Conservation (phyloP, 2,888 invertebrate genomes). For the Tachystola acroxantha region DNA sequence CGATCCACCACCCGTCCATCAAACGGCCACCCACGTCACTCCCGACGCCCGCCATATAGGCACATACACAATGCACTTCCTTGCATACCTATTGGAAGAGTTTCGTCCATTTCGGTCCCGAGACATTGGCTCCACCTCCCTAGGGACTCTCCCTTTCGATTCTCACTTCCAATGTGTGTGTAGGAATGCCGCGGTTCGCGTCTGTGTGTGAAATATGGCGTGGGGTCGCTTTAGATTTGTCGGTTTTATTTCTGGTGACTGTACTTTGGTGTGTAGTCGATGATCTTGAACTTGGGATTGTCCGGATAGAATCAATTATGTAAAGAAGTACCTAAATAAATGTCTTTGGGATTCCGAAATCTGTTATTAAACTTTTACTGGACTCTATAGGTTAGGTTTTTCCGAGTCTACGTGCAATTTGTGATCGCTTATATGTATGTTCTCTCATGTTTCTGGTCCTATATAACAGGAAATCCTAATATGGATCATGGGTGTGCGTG, state of each 20-base stretch:
- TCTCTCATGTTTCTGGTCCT: too few species aligned
- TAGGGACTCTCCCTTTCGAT: conserved; percentile 72
- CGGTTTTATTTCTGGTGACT: conserved; percentile 51
- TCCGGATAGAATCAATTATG: conserved; percentile 22
- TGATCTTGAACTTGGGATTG: conserved; percentile 52
- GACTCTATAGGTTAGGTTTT: too few species aligned
- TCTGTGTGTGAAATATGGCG: conserved; percentile 37
- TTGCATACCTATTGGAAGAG: conserved; percentile 69
- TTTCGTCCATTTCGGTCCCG: conserved; percentile 65
- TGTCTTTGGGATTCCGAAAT: too few species aligned
- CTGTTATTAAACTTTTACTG: too few species aligned
- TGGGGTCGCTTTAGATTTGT: conserved; percentile 32
- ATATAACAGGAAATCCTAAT: too few species aligned
- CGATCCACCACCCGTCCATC: conserved; percentile 37
- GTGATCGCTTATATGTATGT: too few species aligned
- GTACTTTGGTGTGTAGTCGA: conserved; percentile 25
- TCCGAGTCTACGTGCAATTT: too few species aligned
- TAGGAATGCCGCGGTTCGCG: conserved; percentile 24
- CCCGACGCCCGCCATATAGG: conserved; percentile 16
- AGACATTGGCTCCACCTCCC: conserved; percentile 75
- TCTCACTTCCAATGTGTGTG: conserved; percentile 33
- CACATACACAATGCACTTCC: conserved; percentile 60
- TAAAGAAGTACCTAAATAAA: too few species aligned
- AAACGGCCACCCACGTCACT: conserved; percentile 41
- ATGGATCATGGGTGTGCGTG: too few species aligned